phyloP scores from a whole-genome alignment of 2,113 vertebrate genomes.

The Odocoileus virginianus region DNA sequence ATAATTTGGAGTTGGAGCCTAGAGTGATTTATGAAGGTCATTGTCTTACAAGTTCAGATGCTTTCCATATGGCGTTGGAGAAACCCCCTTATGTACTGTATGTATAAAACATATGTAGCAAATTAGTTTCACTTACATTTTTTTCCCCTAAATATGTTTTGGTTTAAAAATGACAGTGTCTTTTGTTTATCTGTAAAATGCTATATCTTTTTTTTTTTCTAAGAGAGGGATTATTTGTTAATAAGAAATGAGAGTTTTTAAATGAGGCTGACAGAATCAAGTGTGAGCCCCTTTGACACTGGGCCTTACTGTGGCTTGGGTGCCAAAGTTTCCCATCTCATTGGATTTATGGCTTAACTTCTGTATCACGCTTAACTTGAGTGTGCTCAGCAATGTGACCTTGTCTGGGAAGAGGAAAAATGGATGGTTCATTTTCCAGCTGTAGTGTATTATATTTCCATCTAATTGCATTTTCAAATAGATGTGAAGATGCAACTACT shows the following conservation, averaged over 20 bases:
- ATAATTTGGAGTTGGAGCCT: constrained; percentile 81
- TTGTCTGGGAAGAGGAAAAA: constrained; percentile 61
- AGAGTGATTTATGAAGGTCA: constrained; percentile 87
- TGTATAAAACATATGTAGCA: constrained; percentile 83
- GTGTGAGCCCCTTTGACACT: constrained; percentile 40
- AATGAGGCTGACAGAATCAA: constrained; percentile 46
- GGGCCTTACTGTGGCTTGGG: constrained; percentile 52
- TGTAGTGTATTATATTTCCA: constrained; percentile 74
- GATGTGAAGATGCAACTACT: constrained; percentile 75
- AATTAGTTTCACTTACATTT: constrained; percentile 80
- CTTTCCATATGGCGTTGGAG: constrained; percentile 84
- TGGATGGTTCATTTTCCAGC: constrained; percentile 63
- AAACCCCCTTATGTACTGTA: constrained; percentile 77
- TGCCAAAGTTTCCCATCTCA: constrained; percentile 58
- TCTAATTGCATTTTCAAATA: constrained; percentile 77
- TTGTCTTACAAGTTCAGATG: constrained; percentile 84
- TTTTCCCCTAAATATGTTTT: constrained; percentile 74
- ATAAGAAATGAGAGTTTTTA: constrained; percentile 60
- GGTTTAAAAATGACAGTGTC: constrained; percentile 72
- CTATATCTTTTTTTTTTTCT: constrained; percentile 61
- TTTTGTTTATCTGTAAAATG: constrained; percentile 76
- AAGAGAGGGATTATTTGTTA: constrained; percentile 50
- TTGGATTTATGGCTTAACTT: constrained; percentile 79
- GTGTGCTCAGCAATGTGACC: constrained; percentile 52
- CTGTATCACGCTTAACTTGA: constrained; percentile 70